Percentiles rank a stretch among this genome's conserved stretches.
These are phyloP conservation scores for Drosophila yakuba DNA, from an alignment of 1,140 invertebrate species.

Conservation along the genomic window DNA sequence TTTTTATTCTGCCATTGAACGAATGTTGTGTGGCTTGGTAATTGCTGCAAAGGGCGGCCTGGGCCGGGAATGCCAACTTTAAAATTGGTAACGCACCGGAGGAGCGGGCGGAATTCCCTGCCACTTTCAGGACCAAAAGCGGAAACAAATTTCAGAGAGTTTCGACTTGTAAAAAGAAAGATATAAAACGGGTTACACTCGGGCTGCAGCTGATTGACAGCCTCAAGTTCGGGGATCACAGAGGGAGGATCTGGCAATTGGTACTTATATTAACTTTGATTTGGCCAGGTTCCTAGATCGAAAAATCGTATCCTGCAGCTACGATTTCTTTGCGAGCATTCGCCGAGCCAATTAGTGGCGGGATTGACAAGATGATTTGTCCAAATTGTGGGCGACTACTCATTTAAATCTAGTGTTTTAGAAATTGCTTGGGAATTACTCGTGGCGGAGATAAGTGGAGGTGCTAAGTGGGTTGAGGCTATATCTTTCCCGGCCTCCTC, in stretches of 20 bases:
- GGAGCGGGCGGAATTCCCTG: constrained; percentile 32
- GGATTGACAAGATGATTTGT: constrained; percentile 69
- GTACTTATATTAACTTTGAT: constrained; percentile 76
- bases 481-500: no score
- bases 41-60: constrained; percentile 73
- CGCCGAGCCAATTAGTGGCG: constrained; percentile 51
- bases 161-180: constrained; percentile 50
- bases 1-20: constrained; percentile 80
- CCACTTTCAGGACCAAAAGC: constrained; percentile 65
- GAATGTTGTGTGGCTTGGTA: constrained; percentile 81
- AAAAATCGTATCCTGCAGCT: constrained; percentile 52
- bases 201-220: constrained; percentile 64
- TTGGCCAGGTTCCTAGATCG: constrained; percentile 48
- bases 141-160: constrained; percentile 76
- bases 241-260: constrained; percentile 60
- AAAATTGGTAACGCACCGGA: constrained; percentile 75
- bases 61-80: constrained; percentile 68
- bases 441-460: constrained; percentile 19
- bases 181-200: constrained; percentile 48
- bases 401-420: constrained; percentile 30
- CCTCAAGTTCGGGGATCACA: constrained; percentile 3
- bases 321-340: constrained; percentile 36
- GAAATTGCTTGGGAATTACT: constrained; percentile 56
- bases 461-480: constrained; percentile 28
- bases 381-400: constrained; percentile 46